phyloP scores from a whole-genome alignment of 2,888 invertebrate genomes.

The Alsophila aescularia region DNA sequence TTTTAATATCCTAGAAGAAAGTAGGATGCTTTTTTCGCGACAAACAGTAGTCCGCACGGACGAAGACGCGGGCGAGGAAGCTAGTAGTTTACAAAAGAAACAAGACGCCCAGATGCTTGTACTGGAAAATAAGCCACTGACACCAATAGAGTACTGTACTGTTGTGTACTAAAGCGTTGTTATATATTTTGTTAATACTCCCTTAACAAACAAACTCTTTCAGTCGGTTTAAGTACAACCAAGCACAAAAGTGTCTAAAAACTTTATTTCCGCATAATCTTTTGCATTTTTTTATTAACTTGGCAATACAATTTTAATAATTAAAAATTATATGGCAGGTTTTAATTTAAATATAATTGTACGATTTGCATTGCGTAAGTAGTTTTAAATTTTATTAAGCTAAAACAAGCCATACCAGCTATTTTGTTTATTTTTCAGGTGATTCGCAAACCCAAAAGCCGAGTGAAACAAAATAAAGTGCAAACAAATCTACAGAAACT shows the following conservation, averaged over 20 bases:
- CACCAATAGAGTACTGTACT: slow-evolving; percentile 6
- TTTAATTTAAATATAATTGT: too few relatives aligned
- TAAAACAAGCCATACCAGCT: too few relatives aligned
- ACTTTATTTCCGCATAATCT: not conserved
- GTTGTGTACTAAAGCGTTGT: slow-evolving; percentile 21
- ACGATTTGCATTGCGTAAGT: too few relatives aligned
- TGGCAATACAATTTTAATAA: not conserved
- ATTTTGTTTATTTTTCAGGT: slow-evolving; percentile 46
- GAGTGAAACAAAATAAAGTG: slow-evolving; percentile 55
- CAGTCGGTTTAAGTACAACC: not conserved
- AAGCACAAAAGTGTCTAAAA: not conserved
- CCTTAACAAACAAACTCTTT: not conserved
- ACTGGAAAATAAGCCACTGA: too few relatives aligned
- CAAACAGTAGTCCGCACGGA: too few relatives aligned
- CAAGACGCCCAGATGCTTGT: not conserved
- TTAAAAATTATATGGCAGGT: not conserved
- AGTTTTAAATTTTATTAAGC: too few relatives aligned
- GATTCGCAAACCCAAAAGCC: slow-evolving; percentile 50
- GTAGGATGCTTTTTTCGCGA: too few relatives aligned
- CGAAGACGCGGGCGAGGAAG: too few relatives aligned
- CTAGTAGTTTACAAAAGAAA: not conserved
- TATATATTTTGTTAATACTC: not conserved
- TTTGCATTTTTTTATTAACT: not conserved
- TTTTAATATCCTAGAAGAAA: too few relatives aligned
- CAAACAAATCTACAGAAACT: slow-evolving; percentile 58